Evolutionary conservation across 2,888 invertebrate species (phyloP).

Genomic region (Camponotus fellah): DNA sequence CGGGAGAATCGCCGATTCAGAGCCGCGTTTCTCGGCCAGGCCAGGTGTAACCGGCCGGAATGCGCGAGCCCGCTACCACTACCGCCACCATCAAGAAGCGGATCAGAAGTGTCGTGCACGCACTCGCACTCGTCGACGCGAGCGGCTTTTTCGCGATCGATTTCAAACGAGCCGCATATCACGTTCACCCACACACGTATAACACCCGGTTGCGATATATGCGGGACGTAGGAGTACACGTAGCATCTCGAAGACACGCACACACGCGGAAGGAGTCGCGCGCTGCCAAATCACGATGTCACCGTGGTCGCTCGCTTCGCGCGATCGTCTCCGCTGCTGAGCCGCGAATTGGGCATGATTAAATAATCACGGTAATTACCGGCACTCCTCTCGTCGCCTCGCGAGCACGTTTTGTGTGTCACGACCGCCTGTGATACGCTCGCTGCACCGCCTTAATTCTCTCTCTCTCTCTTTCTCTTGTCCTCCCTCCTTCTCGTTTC

Average conservation of each 20-base stretch:
- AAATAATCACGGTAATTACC: slow-evolving; percentile 79
- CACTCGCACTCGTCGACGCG: not conserved
- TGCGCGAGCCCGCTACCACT: slow-evolving; percentile 48
- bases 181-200: not conserved
- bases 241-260: not conserved
- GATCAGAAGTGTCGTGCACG: not conserved
- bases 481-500: not conserved
- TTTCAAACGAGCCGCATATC: not conserved
- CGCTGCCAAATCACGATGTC: not conserved
- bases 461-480: not conserved
- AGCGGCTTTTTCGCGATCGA: slow-evolving; percentile 6
- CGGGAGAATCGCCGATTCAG: slow-evolving; percentile 66
- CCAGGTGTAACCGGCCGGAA: slow-evolving; percentile 73
- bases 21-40: slow-evolving; percentile 71
- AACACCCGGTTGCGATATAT: not conserved
- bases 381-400: slow-evolving; percentile 10
- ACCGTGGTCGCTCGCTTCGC: slow-evolving; percentile 50
- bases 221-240: not conserved
- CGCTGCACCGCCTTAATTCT: slow-evolving; percentile 12
- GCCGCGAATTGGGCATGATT: slow-evolving; percentile 80
- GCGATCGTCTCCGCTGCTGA: slow-evolving; percentile 65
- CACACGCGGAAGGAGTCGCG: not conserved
- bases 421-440: slow-evolving; percentile 26
- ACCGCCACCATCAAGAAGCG: slow-evolving; percentile 41
- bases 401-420: slow-evolving; percentile 27